phyloP scores from a whole-genome alignment of 2,113 vertebrate species.

The Fulmarus glacialis region DNA sequence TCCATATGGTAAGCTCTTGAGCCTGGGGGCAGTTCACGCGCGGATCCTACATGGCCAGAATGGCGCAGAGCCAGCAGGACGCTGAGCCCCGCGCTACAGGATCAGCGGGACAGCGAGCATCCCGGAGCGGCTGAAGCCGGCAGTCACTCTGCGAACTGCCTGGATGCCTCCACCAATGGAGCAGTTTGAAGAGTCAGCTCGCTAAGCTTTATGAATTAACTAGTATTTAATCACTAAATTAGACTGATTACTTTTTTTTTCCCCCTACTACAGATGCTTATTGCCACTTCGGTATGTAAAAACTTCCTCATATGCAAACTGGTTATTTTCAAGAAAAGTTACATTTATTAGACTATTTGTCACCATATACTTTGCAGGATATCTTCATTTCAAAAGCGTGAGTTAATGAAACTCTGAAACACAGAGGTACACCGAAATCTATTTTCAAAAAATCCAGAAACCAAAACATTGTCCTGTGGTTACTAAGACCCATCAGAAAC shows the following conservation, averaged over 20 bases:
- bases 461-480: not conserved
- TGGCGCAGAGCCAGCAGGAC: not conserved
- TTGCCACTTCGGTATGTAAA: not conserved
- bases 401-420: not conserved
- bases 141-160: not conserved
- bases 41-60: fast-evolving
- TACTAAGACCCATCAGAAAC: not conserved
- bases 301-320: not conserved
- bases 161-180: not conserved
- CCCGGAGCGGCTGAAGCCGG: not conserved
- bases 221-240: not conserved
- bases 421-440: not conserved
- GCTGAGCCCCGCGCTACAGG: not conserved
- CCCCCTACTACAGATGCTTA: not conserved
- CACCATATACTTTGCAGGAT: not conserved
- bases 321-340: not conserved
- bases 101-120: not conserved
- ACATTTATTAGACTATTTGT: not conserved
- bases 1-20: fast-evolving
- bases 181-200: not conserved
- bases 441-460: not conserved
- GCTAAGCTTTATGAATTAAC: not conserved
- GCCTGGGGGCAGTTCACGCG: not conserved
- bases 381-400: not conserved
- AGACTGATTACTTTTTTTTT: not conserved